Conservation (phyloP, 2,113 vertebrate genomes). For the Panthera tigris region DNA sequence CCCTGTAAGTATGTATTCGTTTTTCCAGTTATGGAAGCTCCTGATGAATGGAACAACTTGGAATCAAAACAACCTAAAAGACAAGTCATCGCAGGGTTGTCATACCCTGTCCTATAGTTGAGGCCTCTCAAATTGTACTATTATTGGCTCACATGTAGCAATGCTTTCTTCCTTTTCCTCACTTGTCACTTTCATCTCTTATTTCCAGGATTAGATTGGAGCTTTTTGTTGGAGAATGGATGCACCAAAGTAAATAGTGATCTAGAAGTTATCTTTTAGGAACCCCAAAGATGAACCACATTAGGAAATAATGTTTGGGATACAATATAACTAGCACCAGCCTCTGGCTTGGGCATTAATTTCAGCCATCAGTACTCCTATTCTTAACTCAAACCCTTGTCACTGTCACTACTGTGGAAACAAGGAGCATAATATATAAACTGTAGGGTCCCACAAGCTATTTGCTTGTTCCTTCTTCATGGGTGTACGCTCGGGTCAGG, state of each 20-base stretch:
- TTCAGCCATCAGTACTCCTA: neutral
- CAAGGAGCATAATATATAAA: neutral
- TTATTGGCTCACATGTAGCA: neutral
- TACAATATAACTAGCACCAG: neutral
- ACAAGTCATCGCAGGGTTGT: neutral
- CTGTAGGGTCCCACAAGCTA: neutral
- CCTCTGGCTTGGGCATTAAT: neutral
- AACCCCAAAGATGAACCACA: neutral
- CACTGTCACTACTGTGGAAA: neutral
- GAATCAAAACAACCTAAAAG: neutral
- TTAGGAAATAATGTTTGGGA: neutral
- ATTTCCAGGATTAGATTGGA: neutral
- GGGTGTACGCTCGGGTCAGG: neutral
- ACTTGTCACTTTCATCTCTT: neutral
- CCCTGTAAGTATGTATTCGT: conserved; percentile 61
- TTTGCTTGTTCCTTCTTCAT: neutral
- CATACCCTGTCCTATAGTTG: neutral
- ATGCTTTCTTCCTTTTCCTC: neutral
- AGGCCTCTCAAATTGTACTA: neutral
- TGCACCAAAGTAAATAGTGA: neutral
- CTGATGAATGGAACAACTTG: neutral
- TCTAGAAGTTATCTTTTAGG: conserved; percentile 20
- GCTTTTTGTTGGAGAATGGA: neutral
- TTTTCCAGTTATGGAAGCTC: neutral
- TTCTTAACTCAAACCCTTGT: neutral